phyloP scores from a whole-genome alignment of 1,140 invertebrate genomes.

The Forficula auricularia region DNA sequence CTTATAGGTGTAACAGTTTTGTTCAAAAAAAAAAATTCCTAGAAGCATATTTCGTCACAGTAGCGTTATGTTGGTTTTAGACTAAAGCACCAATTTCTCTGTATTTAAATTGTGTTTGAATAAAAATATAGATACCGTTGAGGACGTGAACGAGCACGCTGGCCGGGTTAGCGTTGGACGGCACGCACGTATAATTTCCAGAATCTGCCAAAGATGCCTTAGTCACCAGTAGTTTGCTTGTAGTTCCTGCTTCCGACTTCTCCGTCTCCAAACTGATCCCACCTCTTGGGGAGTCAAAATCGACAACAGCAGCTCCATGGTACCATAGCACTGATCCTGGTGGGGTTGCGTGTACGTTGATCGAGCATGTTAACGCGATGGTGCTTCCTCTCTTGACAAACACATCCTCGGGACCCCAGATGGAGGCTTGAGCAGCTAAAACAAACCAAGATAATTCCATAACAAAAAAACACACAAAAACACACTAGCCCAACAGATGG shows the following conservation, averaged over 20 bases:
- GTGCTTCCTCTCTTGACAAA: constrained; percentile 80
- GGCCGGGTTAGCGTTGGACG: constrained; percentile 70
- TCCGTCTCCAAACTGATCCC: constrained; percentile 81
- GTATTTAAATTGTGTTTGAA: too few relatives aligned
- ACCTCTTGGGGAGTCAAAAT: constrained; percentile 67
- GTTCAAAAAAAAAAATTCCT: too few relatives aligned
- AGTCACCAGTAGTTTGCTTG: constrained; percentile 72
- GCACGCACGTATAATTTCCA: constrained; percentile 76
- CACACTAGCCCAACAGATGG: background rate
- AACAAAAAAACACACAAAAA: background rate
- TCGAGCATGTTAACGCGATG: constrained; percentile 71
- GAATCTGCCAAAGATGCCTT: constrained; percentile 69
- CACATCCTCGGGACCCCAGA: constrained; percentile 67
- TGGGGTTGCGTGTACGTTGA: constrained; percentile 70
- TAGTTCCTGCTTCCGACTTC: constrained; percentile 71
- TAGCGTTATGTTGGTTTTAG: too few relatives aligned
- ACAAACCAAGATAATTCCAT: constrained; percentile 21
- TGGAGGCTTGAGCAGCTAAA: constrained; percentile 70
- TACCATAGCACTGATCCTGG: constrained; percentile 64
- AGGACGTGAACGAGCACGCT: constrained; percentile 75
- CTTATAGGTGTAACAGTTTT: too few relatives aligned
- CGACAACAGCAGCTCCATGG: constrained; percentile 58
- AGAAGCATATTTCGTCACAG: too few relatives aligned
- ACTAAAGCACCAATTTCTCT: too few relatives aligned
- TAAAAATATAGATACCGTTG: too few relatives aligned